Percentiles rank a stretch among this genome's conserved stretches.
Conservation (phyloP, 2,888 invertebrate genomes). For the Tribolium freemani region DNA sequence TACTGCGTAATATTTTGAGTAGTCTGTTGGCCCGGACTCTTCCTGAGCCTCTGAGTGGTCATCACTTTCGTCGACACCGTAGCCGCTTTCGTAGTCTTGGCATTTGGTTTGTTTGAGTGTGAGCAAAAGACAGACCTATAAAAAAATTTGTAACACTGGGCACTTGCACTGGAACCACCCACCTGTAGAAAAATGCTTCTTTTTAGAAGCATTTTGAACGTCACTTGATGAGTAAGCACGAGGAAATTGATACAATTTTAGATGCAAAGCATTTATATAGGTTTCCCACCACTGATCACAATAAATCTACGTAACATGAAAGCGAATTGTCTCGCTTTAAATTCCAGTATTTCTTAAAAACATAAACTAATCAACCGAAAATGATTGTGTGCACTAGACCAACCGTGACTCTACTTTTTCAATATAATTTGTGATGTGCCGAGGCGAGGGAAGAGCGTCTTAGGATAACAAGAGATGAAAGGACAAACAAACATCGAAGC, state of each 20-base stretch:
- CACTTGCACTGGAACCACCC: constrained; percentile 50
- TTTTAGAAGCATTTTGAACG: constrained; percentile 60
- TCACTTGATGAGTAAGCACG: constrained; percentile 31
- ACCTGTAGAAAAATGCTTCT: constrained; percentile 63
- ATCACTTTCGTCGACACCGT: constrained; percentile 55
- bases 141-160: constrained; percentile 11
- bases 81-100: constrained; percentile 55
- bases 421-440: constrained; percentile 10
- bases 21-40: constrained; percentile 58
- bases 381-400: constrained; percentile 61
- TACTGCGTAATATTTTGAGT: constrained; percentile 62
- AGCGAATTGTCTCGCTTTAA: constrained; percentile 62
- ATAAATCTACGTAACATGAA: constrained; percentile 57
- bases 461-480: neutral
- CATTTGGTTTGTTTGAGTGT: constrained; percentile 48
- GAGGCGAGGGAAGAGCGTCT: constrained; percentile 11
- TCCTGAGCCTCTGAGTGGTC: constrained; percentile 53
- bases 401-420: constrained; percentile 58
- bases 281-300: constrained; percentile 60
- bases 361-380: constrained; percentile 60
- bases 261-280: constrained; percentile 52
- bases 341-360: constrained; percentile 62
- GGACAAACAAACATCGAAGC: neutral
- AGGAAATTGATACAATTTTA: constrained; percentile 40
- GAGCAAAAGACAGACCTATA: constrained; percentile 54